Evolutionary conservation across 2,888 invertebrate species (phyloP), one percentile per base, ranked within the genome.

Genomic region (Lissonota sp.): DNA sequence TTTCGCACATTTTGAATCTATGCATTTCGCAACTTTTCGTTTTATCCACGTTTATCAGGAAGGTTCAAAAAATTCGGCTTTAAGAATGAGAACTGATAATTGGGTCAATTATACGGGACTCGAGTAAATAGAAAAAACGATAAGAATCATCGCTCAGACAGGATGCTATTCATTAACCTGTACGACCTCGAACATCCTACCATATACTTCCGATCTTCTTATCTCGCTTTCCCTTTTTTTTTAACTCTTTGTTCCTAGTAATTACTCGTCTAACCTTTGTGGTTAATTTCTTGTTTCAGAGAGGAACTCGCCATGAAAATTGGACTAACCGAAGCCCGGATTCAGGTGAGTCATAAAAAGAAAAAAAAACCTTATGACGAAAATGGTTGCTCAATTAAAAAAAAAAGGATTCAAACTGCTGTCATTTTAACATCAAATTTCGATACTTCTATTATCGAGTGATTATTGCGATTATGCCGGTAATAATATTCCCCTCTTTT

Each of bases 291-390:
- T 87, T 93, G 92, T 95, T 96, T 78, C 96, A 97, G 98, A 93
- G 97, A 98, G 93, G 98, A 98, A 93, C 94, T 98, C 82, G 98
- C 98, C 49, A 97, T 98, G 96, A 98, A 98, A 94, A 98, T 98
- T 89, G 98, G 98, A 88, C 94, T 98, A 87, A 98, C 98, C 63
- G 98, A 98, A 94, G 98, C 98, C 77, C 95, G 98, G 92, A 98
- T 98, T 93, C 98, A 98, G 96, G 98, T 98, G 94, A 94, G 94
- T 88, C 89, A 51, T 14, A 53, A 0, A 44, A 44, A 6, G 4
- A 6, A 53, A 14, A 53, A 53, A 26, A 26, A 26, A 26, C 26
- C 26, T 26, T 26, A 26, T 26, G 26, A 26, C 26, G 3, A 26
- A 26, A 26, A 26, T 26, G 26, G 26, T 26, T 26, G 26, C 26